Conservation (phyloP, 2,888 invertebrate genomes). For the Drosophila differens region DNA sequence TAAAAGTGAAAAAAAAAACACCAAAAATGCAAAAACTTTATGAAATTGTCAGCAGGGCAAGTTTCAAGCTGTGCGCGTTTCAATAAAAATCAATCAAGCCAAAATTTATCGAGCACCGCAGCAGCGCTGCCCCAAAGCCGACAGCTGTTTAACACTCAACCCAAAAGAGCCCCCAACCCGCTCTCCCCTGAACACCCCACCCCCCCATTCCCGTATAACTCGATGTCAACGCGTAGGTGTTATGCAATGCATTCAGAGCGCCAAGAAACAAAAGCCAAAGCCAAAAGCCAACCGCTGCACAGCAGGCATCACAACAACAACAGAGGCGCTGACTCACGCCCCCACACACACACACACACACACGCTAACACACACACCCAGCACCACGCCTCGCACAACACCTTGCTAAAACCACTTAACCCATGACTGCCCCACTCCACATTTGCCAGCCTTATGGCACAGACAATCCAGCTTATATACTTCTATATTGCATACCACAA, state of each 20-base stretch:
- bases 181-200: background rate
- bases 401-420: constrained; percentile 66
- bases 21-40: constrained; percentile 42
- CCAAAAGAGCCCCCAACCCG: constrained; percentile 15
- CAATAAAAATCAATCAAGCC: constrained; percentile 79
- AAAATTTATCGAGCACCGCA: constrained; percentile 72
- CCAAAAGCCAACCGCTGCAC: constrained; percentile 34
- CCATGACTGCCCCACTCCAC: constrained; percentile 49
- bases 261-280: constrained; percentile 55
- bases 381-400: constrained; percentile 20
- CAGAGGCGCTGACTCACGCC: constrained; percentile 58
- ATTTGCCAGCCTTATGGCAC: constrained; percentile 23
- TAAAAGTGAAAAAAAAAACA: constrained; percentile 1
- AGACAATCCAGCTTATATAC: constrained; percentile 38
- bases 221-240: constrained; percentile 72
- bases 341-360: constrained; percentile 15
- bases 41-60: constrained; percentile 66
- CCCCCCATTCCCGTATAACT: background rate
- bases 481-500: constrained; percentile 4
- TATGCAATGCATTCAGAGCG: constrained; percentile 68
- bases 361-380: background rate
- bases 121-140: constrained; percentile 19
- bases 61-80: constrained; percentile 77
- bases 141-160: constrained; percentile 73
- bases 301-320: constrained; percentile 55